These are phyloP conservation scores for Kuschelorhynchus macadamiae DNA, from an alignment of 2,888 invertebrate species.

Conservation along the genomic window DNA sequence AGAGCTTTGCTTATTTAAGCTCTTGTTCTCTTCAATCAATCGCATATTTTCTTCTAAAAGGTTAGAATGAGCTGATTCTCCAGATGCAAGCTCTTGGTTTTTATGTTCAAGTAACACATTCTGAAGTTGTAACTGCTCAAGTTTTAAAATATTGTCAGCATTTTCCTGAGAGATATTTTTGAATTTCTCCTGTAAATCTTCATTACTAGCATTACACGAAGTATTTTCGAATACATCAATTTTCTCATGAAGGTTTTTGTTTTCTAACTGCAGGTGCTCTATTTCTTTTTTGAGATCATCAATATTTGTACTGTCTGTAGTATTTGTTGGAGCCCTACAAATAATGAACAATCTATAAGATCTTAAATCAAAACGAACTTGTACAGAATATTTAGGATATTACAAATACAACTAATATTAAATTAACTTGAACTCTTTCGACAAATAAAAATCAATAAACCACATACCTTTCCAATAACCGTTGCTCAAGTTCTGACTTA, in stretches of 20 bases:
- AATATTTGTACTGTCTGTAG: neutral
- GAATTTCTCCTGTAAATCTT: neutral
- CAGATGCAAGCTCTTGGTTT: neutral
- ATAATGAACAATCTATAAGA: too few relatives aligned
- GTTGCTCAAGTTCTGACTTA: constrained; percentile 32
- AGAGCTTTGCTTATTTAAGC: neutral
- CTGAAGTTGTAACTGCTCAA: constrained; percentile 53
- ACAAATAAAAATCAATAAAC: too few relatives aligned
- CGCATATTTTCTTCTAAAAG: neutral
- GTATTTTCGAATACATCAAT: constrained; percentile 3
- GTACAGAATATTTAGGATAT: too few relatives aligned
- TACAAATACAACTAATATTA: too few relatives aligned
- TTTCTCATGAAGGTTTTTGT: constrained; percentile 51
- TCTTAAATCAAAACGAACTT: too few relatives aligned
- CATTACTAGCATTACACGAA: neutral
- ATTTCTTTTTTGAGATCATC: constrained; percentile 1
- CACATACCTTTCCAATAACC: constrained; percentile 31
- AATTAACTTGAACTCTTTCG: too few relatives aligned
- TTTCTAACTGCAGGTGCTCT: constrained; percentile 18
- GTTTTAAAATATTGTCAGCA: constrained; percentile 46
- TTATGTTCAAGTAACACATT: constrained; percentile 7
- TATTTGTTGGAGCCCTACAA: too few relatives aligned
- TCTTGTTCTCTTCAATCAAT: constrained; percentile 8
- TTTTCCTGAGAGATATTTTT: constrained; percentile 22
- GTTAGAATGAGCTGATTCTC: neutral